These are phyloP conservation scores for Phrixothrix hirtus DNA, from an alignment of 2,888 invertebrate species.

Conservation along the genomic window DNA sequence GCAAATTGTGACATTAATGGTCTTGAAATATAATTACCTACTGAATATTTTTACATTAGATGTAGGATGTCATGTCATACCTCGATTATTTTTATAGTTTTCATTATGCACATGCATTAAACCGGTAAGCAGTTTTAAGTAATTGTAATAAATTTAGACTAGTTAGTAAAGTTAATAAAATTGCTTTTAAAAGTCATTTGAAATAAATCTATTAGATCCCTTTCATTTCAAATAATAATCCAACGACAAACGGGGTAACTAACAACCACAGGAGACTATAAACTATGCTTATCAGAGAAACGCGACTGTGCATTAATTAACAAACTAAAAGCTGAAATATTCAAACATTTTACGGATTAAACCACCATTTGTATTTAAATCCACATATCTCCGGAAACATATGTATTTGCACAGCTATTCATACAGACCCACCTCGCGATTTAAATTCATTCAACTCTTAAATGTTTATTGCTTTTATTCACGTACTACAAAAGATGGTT, in stretches of 20 bases:
- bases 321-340: constrained; percentile 47
- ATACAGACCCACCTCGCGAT: constrained; percentile 35
- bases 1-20: too few species aligned
- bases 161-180: too few species aligned
- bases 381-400: constrained; percentile 49
- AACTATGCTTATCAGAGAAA: constrained; percentile 49
- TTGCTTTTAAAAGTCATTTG: constrained; percentile 7
- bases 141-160: too few species aligned
- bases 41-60: too few species aligned
- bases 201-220: constrained; percentile 21
- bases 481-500: constrained; percentile 28
- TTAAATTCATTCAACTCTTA: constrained; percentile 34
- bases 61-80: too few species aligned
- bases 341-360: constrained; percentile 46
- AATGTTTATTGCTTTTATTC: constrained; percentile 38
- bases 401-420: constrained; percentile 49
- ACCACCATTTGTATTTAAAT: constrained; percentile 42
- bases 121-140: too few species aligned
- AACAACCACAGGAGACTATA: constrained; percentile 37
- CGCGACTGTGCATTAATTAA: constrained; percentile 52
- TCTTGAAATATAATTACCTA: too few species aligned
- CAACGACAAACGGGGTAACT: constrained; percentile 27
- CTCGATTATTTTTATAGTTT: too few species aligned
- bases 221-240: constrained; percentile 26
- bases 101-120: too few species aligned